Evolutionary conservation across 2,113 vertebrate species (phyloP).

Genomic region (Leptobrachium leishanense): DNA sequence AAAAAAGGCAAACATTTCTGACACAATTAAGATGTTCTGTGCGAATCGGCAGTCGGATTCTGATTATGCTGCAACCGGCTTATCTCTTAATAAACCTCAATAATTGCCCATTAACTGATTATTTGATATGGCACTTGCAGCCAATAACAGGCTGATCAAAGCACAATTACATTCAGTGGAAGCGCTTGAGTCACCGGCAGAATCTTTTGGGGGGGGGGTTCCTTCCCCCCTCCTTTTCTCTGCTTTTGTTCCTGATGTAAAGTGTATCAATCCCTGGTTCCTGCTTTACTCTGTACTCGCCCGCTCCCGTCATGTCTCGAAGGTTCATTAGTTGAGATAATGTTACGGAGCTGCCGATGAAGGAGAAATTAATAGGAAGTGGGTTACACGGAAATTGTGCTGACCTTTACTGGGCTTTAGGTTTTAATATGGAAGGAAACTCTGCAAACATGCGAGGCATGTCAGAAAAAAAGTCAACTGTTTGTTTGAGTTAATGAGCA

Average conservation of each 20-base stretch:
- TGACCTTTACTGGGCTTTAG: background rate
- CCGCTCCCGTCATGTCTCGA: conserved; percentile 18
- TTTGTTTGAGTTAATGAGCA: background rate
- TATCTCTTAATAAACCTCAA: conserved; percentile 23
- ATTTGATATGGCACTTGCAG: conserved; percentile 30
- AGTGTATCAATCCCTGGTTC: background rate
- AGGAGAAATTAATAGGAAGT: background rate
- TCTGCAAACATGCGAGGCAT: background rate
- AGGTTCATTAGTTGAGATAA: background rate
- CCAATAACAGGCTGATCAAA: conserved; percentile 32
- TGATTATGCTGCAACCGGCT: conserved; percentile 7
- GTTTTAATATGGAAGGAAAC: background rate
- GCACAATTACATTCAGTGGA: conserved; percentile 15
- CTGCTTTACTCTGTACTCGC: conserved; percentile 34
- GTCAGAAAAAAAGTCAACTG: background rate
- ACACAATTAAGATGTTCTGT: conserved; percentile 40
- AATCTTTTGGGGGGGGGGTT: background rate
- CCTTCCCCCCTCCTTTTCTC: background rate
- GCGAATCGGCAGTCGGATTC: conserved; percentile 7
- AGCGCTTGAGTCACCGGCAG: conserved; percentile 18
- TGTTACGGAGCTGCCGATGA: background rate
- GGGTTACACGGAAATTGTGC: background rate
- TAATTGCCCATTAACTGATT: conserved; percentile 31
- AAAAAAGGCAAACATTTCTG: conserved; percentile 12
- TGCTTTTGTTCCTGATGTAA: background rate